These are phyloP conservation scores for Falco rusticolus DNA, from an alignment of 2,797 vertebrate species.

Conservation along the genomic window DNA sequence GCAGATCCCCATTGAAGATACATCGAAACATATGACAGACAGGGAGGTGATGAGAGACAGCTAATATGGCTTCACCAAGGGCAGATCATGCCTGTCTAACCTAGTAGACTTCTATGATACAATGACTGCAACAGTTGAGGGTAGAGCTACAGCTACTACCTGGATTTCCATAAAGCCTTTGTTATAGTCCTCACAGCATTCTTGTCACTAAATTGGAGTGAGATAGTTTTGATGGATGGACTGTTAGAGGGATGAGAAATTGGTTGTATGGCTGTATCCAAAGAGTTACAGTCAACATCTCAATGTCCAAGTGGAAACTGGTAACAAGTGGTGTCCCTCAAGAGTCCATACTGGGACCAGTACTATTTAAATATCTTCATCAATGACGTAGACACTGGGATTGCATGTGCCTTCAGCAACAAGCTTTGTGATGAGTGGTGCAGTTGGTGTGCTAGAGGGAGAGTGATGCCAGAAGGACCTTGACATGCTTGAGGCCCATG, in stretches of 20 bases:
- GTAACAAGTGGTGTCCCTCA: neutral
- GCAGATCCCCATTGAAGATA: neutral
- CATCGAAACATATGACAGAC: neutral
- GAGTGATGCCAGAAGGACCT: neutral
- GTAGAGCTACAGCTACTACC: neutral
- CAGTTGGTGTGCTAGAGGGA: neutral
- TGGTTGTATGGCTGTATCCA: neutral
- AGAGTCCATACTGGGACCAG: fast-evolving
- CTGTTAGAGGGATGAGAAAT: neutral
- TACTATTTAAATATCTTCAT: neutral
- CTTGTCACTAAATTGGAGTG: neutral
- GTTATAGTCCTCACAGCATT: neutral
- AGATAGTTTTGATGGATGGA: neutral
- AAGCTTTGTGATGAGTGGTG: neutral
- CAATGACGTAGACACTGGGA: no score
- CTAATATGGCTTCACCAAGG: neutral
- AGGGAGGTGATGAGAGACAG: neutral
- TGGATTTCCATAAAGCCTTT: neutral
- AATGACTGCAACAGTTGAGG: neutral
- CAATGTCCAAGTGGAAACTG: neutral
- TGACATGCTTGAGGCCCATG: fast-evolving
- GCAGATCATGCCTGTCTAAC: neutral
- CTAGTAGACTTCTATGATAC: neutral
- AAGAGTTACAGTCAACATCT: neutral
- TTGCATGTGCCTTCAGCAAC: neutral